Conservation (phyloP, 2,113 vertebrate genomes). For the Ictidomys tridecemlineatus region DNA sequence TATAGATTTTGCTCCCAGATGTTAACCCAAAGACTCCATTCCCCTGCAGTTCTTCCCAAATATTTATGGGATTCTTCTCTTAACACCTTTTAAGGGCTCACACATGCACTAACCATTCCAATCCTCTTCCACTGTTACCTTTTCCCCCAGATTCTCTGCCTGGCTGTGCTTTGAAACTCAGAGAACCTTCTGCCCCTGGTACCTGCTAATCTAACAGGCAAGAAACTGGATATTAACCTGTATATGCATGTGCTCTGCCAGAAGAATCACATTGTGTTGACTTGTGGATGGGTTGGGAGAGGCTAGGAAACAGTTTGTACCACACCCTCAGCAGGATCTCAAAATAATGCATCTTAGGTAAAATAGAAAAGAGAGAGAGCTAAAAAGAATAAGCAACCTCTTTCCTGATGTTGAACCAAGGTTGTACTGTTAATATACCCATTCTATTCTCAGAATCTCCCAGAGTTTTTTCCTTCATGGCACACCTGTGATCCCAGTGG, state of each 20-base stretch:
- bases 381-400: background rate
- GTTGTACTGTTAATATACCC: background rate
- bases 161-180: accelerated
- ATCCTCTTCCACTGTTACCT: too few relatives aligned
- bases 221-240: background rate
- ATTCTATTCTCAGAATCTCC: background rate
- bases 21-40: background rate
- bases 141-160: background rate
- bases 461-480: background rate
- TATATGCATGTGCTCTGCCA: background rate
- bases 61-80: background rate
- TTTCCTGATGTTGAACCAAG: background rate
- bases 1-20: background rate
- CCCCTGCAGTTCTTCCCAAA: background rate
- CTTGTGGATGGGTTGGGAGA: background rate
- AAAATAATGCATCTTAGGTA: background rate
- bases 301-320: background rate
- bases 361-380: background rate
- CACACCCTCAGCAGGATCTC: background rate
- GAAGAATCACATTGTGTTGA: background rate
- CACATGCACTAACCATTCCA: too few relatives aligned
- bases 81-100: background rate
- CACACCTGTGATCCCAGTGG: too few relatives aligned
- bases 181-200: background rate
- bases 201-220: background rate